These are phyloP conservation scores for Drymodes brunneopygia DNA, from an alignment of 2,113 vertebrate genomes.

Conservation along the genomic window DNA sequence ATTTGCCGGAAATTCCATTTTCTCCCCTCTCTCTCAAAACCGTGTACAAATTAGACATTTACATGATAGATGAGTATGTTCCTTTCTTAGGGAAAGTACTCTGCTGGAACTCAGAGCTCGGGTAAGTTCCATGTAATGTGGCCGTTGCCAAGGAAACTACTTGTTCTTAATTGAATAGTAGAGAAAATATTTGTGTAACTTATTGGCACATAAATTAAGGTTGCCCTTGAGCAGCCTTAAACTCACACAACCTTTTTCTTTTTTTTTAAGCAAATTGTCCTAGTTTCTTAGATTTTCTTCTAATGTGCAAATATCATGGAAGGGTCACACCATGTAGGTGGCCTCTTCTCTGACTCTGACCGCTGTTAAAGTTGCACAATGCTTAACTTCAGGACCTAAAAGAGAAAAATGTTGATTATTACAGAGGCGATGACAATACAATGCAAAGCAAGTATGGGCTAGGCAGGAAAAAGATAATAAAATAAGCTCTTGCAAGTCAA, in stretches of 20 bases:
- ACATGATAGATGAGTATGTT: constrained; percentile 60
- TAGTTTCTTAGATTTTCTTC: constrained; percentile 65
- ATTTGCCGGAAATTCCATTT: constrained; percentile 50
- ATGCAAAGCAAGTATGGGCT: background rate
- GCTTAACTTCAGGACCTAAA: background rate
- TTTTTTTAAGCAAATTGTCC: constrained; percentile 58
- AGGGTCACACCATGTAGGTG: background rate
- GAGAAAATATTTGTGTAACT: constrained; percentile 73
- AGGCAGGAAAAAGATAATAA: background rate
- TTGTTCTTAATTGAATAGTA: constrained; percentile 71
- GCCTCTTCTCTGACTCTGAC: background rate
- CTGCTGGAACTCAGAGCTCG: constrained; percentile 31
- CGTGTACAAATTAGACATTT: constrained; percentile 63
- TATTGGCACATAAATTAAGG: constrained; percentile 72
- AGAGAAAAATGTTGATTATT: background rate
- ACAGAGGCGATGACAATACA: background rate
- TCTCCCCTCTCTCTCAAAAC: constrained; percentile 48
- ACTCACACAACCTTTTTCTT: constrained; percentile 52
- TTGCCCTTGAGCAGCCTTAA: constrained; percentile 60
- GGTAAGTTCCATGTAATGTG: constrained; percentile 57
- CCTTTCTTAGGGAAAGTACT: constrained; percentile 60
- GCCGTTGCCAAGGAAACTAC: constrained; percentile 59
- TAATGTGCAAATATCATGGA: background rate
- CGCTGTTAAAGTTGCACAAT: background rate
- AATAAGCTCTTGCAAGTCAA: background rate